phyloP scores from a whole-genome alignment of 2,797 vertebrate genomes.

The Phyllotis vaccarum region DNA sequence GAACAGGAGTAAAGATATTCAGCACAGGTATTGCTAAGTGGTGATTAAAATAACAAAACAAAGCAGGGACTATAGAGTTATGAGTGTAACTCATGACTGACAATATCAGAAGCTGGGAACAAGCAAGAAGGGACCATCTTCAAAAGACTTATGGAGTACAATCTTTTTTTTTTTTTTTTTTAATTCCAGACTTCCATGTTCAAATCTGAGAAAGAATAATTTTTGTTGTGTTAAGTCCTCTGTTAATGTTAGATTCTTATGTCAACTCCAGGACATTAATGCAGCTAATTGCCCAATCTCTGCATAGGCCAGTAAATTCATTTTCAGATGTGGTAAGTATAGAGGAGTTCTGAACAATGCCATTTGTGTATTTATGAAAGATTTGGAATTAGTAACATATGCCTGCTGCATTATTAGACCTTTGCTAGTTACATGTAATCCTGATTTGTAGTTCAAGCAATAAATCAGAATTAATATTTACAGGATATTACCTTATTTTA shows the following conservation, averaged over 20 bases:
- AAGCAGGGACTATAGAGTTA: background rate
- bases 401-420: background rate
- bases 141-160: too few species aligned
- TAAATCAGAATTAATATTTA: background rate
- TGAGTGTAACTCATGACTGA: background rate
- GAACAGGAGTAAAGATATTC: background rate
- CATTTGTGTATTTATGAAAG: background rate
- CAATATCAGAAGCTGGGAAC: background rate
- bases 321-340: background rate
- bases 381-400: background rate
- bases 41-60: background rate
- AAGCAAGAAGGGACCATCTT: background rate
- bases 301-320: background rate
- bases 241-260: background rate
- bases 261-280: background rate
- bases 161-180: background rate
- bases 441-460: background rate
- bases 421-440: background rate
- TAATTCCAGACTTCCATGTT: background rate
- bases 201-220: background rate
- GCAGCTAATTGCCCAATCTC: background rate
- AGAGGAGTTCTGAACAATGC: background rate
- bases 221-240: background rate
- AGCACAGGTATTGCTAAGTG: background rate
- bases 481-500: background rate